Percentiles rank a stretch among this genome's conserved stretches.
Evolutionary conservation across 2,888 invertebrate species (phyloP).

Genomic region (Mythimna loreyi): DNA sequence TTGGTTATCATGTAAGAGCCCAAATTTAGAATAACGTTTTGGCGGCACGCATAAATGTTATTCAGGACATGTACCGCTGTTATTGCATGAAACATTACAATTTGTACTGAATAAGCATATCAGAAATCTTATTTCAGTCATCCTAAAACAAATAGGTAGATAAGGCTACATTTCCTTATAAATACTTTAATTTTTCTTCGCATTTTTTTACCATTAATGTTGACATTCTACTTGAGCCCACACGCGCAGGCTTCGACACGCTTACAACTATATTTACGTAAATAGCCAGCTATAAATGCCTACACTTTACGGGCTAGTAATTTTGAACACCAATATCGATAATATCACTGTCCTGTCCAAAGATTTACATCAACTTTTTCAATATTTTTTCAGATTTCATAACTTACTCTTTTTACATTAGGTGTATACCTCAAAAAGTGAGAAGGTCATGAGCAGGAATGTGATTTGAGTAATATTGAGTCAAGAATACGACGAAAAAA

Average conservation of each 20-base stretch:
- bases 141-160: slow-evolving; percentile 62
- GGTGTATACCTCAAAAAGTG: slow-evolving; percentile 30
- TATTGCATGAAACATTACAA: slow-evolving; percentile 26
- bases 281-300: slow-evolving; percentile 48
- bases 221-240: slow-evolving; percentile 44
- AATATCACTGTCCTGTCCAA: slow-evolving; percentile 49
- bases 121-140: slow-evolving; percentile 64
- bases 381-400: slow-evolving; percentile 53
- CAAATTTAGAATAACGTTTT: slow-evolving; percentile 18
- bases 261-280: slow-evolving; percentile 59
- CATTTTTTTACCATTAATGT: slow-evolving; percentile 28
- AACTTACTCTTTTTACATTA: slow-evolving; percentile 53
- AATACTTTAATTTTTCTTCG: slow-evolving; percentile 43
- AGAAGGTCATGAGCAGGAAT: slow-evolving; percentile 58
- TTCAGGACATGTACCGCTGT: slow-evolving; percentile 21
- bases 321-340: slow-evolving; percentile 57
- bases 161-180: slow-evolving; percentile 56
- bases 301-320: slow-evolving; percentile 42
- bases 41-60: slow-evolving; percentile 33
- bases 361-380: slow-evolving; percentile 50
- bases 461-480: slow-evolving; percentile 56
- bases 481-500: slow-evolving; percentile 52
- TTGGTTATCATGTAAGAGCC: slow-evolving; percentile 36
- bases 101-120: slow-evolving; percentile 45
- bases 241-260: slow-evolving; percentile 29